Evolutionary conservation across 2,888 invertebrate species (phyloP), one percentile per base, ranked within the genome.

Genomic region (Drosophila stalkeri): DNA sequence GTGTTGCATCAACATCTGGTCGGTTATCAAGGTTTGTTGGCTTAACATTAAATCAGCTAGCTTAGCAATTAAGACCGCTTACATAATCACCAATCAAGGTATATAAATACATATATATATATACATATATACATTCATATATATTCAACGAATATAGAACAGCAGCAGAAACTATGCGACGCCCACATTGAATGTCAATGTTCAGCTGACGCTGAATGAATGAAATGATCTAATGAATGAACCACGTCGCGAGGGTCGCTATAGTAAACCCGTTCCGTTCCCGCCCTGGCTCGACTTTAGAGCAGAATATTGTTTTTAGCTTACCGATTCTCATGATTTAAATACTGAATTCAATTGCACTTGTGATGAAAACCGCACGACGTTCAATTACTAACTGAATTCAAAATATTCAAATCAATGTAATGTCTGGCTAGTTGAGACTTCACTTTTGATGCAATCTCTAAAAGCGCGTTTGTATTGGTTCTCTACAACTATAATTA

Each of bases 171-270:
- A 72, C 52, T 66, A 63, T 56, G 71, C 60, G 67, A 70, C 89
- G 80, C 84, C 84, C 89, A 85, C 90, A 60, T 31, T 23, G 46
- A 60, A 64, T 64, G 62, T 33, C 35, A 51, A 55, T 70, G 67
- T 72, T 18, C 44, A 64, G 37, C 47, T 44, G 64, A 61, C 65
- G 59, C 23, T 59, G 72, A 66, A 69, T 77, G 70, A 81, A 71
- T 80, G 81, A 60, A 71, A 89, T 85, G 82, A 82, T 82, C 82
- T 82, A 76, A 82, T 85, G 85, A 85, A 85, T 85, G 85, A 82
- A 71, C 31, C 65, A 47, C 65, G 75, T 64, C 79, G 74, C 82
- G 73, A 69, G 77, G 82, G 69, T 88, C 68, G 41, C 54, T 43
- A 27, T 64, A 67, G 69, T 68, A 77, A 60, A 52, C 59, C n/a